Evolutionary conservation across 1,140 invertebrate genomes (phyloP).

Genomic region (Ceratina calcarata): DNA sequence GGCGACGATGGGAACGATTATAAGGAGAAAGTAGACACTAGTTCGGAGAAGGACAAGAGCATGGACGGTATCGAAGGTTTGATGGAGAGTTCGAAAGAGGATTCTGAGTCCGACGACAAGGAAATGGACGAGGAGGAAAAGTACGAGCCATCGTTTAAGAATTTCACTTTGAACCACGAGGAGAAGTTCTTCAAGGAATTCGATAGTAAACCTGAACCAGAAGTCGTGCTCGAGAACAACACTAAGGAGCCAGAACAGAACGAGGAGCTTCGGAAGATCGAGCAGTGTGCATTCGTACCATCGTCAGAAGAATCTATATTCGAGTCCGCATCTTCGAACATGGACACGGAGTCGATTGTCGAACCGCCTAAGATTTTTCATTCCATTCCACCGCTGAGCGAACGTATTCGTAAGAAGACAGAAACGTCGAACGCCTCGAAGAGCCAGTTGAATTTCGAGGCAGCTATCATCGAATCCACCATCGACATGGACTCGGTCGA

Average conservation of each 20-base stretch:
- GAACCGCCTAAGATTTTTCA: slow-evolving; percentile 69
- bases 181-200: slow-evolving; percentile 41
- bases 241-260: slow-evolving; percentile 23
- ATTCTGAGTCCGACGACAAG: slow-evolving; percentile 75
- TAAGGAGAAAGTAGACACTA: slow-evolving; percentile 72
- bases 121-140: slow-evolving; percentile 68
- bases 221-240: slow-evolving; percentile 7
- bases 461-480: slow-evolving; percentile 76
- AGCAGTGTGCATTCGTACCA: slow-evolving; percentile 26
- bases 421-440: slow-evolving; percentile 58
- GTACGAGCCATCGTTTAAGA: slow-evolving; percentile 63
- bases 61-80: slow-evolving; percentile 77
- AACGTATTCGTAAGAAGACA: slow-evolving; percentile 76
- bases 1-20: slow-evolving; percentile 78
- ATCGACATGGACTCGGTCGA: slow-evolving; percentile 68
- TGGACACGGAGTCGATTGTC: slow-evolving; percentile 57
- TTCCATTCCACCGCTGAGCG: slow-evolving; percentile 76
- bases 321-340: slow-evolving; percentile 65
- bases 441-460: slow-evolving; percentile 73
- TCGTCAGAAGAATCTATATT: slow-evolving; percentile 69
- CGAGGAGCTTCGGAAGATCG: slow-evolving; percentile 40
- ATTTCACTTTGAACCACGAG: slow-evolving; percentile 50
- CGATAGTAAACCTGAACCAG: slow-evolving; percentile 9
- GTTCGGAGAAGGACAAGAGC: slow-evolving; percentile 72
- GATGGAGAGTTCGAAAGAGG: slow-evolving; percentile 79